These are phyloP conservation scores for Bruchidius siliquastri DNA, from an alignment of 2,888 invertebrate species.

Conservation along the genomic window DNA sequence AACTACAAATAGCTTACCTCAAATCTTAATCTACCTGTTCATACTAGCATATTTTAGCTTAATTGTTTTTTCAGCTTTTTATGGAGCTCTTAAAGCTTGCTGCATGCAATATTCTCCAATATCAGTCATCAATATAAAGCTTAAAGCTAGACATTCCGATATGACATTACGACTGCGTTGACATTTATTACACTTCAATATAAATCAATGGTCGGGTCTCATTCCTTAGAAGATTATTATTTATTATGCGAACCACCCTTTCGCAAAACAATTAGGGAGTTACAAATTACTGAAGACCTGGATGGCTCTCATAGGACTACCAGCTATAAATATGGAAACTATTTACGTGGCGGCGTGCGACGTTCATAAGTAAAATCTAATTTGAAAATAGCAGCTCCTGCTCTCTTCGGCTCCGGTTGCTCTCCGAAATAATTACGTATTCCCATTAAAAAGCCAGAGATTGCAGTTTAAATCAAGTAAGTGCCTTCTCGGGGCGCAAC, in stretches of 20 bases:
- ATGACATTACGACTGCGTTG: no score
- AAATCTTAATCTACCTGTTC: no score
- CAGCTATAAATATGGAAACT: neutral
- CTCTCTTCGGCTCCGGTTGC: neutral
- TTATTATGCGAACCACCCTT: neutral
- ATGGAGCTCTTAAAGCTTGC: no score
- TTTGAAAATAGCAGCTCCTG: neutral
- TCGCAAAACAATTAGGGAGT: neutral
- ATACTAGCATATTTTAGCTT: no score
- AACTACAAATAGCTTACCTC: no score
- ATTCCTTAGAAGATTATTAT: neutral
- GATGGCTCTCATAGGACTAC: neutral
- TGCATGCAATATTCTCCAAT: no score
- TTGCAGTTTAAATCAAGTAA: constrained; percentile 26
- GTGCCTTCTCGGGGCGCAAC: constrained; percentile 17
- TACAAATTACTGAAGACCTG: neutral
- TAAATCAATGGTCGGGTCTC: neutral
- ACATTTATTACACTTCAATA: no score
- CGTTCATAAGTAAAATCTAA: neutral
- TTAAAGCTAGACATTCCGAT: no score
- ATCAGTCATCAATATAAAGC: no score
- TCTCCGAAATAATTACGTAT: constrained; percentile 17
- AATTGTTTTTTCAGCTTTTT: no score
- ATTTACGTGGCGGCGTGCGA: neutral
- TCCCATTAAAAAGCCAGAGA: constrained; percentile 25